Base-by-base conservation (phyloP, 2,113 vertebrate genomes). In the Promerops cafer region DNA sequence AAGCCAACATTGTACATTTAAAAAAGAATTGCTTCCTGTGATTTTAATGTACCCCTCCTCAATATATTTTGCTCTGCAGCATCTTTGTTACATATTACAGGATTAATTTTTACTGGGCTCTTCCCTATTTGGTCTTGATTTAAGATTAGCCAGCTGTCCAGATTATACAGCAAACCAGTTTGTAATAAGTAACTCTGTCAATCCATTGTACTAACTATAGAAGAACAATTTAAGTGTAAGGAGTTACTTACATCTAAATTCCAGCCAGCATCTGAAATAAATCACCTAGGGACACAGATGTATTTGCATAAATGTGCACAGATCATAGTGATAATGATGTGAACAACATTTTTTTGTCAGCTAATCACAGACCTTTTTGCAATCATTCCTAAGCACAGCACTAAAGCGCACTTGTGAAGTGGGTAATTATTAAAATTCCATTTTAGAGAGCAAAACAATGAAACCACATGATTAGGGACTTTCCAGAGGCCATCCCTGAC, bases 381-480 rank as follows among this genome's bases (percentile, higher is more conserved):
- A 94, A 27, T 88, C 42, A 26, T 50, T 90, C 54, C 7, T 65
- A 63, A 83, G 23, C 49, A 31, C 5, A 88, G 40, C 63, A 69
- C 49, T 82, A 37, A 26, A 49, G 45, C 13, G 15, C 54, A 44
- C 27, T 89, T 92, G 56, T 83, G 71, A 90, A 44, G 24, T 35
- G 8, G 17, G 5, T 66, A 89, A 81, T 90, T 70, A 95, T 57
- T 82, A 53, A 84, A 87, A 96, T 95, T 96, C 87, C 87, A 82
- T 87, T 95, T 93, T 85, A 72, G 84, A 91, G 70, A 87, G 81
- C 44, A 69, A 89, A 93, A 90, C 65, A 87, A 54, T 80, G 66
- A 92, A 91, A 69, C 53, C 91, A 68, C n/a, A 33, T 72, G 49
- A 89, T 94, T 72, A 83, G 91, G 89, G 93, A 70, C 78, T 97